A percentile compares a stretch with the other conserved stretches of the same genome.
phyloP scores from a whole-genome alignment of 2,888 invertebrate genomes.

The Drepanosiphum platanoidis region DNA sequence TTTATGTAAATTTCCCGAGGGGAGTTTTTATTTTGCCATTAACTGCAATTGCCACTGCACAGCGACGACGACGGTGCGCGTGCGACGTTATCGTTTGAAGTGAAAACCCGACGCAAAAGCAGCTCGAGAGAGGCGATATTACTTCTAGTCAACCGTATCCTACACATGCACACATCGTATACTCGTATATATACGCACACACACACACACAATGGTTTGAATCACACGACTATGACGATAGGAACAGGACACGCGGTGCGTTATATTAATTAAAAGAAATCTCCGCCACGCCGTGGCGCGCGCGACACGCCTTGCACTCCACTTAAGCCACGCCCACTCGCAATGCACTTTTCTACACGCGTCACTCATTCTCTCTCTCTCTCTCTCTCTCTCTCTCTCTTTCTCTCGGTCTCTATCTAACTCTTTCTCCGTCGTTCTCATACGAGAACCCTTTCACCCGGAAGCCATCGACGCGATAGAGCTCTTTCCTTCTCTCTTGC shows the following conservation, averaged over 20 bases:
- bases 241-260: too few relatives aligned
- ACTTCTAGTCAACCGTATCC: too few relatives aligned
- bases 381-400: not conserved
- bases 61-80: too few relatives aligned
- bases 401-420: not conserved
- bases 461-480: slow-evolving; percentile 37
- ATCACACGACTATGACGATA: not conserved
- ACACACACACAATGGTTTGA: not conserved
- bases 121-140: too few relatives aligned
- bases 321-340: slow-evolving; percentile 41
- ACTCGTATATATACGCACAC: not conserved
- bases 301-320: slow-evolving; percentile 57
- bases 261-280: slow-evolving; percentile 54
- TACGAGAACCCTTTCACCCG: slow-evolving; percentile 39
- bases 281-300: slow-evolving; percentile 21
- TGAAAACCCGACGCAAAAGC: too few relatives aligned
- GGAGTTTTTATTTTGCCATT: too few relatives aligned
- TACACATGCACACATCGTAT: too few relatives aligned
- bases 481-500: not conserved
- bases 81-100: too few relatives aligned
- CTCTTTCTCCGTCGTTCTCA: not conserved
- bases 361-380: not conserved
- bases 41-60: too few relatives aligned
- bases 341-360: slow-evolving; percentile 45
- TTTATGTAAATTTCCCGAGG: too few relatives aligned